phyloP scores from a whole-genome alignment of 1,140 invertebrate genomes.

The Cheumatopsyche charites region DNA sequence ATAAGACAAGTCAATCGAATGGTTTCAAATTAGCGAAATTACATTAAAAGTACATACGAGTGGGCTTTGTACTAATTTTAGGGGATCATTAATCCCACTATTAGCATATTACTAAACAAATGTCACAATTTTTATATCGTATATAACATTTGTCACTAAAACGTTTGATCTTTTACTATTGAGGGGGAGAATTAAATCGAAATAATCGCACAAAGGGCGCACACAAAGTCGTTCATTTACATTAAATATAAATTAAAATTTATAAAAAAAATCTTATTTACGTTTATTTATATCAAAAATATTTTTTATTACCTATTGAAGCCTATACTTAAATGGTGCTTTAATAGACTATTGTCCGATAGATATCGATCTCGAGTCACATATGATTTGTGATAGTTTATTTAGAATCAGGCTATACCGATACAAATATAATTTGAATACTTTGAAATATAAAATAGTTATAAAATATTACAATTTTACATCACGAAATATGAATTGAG shows the following conservation, averaged over 20 bases:
- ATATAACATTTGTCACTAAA: conserved; percentile 12
- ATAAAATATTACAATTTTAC: too few relatives aligned
- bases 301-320: conserved; percentile 7
- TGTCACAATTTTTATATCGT: conserved; percentile 34
- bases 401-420: too few relatives aligned
- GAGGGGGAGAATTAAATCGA: conserved; percentile 5
- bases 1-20: too few relatives aligned
- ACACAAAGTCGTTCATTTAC: not conserved
- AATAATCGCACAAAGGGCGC: not conserved
- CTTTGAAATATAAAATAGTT: too few relatives aligned
- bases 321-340: conserved; percentile 4
- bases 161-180: conserved; percentile 30
- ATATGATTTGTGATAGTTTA: too few relatives aligned
- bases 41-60: too few relatives aligned
- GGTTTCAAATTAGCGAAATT: too few relatives aligned
- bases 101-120: conserved; percentile 35
- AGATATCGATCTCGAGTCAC: too few relatives aligned
- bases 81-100: conserved; percentile 32
- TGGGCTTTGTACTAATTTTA: conserved; percentile 15
- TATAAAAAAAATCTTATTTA: not conserved
- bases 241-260: not conserved
- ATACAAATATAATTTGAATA: too few relatives aligned
- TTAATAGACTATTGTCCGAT: too few relatives aligned
- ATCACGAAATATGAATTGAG: too few relatives aligned
- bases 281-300: not conserved